Evolutionary conservation across 2,888 invertebrate genomes (phyloP), one percentile per base, ranked within the genome.

Genomic region (Parapristionchus giblindavisi): DNA sequence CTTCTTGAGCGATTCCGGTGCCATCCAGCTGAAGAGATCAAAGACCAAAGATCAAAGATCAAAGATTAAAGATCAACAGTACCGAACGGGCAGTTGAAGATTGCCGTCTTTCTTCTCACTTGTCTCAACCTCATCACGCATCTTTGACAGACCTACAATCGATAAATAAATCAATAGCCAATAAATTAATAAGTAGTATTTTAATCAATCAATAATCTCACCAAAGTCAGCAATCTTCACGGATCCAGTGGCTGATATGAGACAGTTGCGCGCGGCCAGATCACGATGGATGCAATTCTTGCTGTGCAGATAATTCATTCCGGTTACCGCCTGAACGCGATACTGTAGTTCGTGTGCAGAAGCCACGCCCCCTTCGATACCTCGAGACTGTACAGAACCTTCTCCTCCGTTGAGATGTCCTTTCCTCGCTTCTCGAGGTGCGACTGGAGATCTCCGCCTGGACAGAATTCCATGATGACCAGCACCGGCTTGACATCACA

Each of bases 401-500:
- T 66, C 52, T 66, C 82, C 3, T 38, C 32, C 6, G 38, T n/a
- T 8, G 32, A 38, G 24, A 80, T 79, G 14, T 24, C n/a, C 1
- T 60, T 60, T 6, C 75, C 72, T 4, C 72, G 21, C 11, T 76
- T 76, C 4, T 54, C 32, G 2, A 85, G 76, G 75, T 83, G 83
- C 2, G 48, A 32, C 5, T 77, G 68, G 21, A 83, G 66, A n/a
- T n/a, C n/a, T 14, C 38, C 60, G 1, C 61, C 61, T 0, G 80
- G 78, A 60, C 96, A 96, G 79, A 95, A 91, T 90, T 98, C 98
- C 97, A 98, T 97, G 48, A 98, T 96, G 86, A 98, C 96, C 96
- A 97, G 96, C 77, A 98, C 96, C 0, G 98, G 98, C 86, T 96
- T 96, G 88, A 96, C 94, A 89, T 96, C 96, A 79, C 96, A 96